Conservation (phyloP, 2,888 invertebrate genomes). For the Aplocera efformata region DNA sequence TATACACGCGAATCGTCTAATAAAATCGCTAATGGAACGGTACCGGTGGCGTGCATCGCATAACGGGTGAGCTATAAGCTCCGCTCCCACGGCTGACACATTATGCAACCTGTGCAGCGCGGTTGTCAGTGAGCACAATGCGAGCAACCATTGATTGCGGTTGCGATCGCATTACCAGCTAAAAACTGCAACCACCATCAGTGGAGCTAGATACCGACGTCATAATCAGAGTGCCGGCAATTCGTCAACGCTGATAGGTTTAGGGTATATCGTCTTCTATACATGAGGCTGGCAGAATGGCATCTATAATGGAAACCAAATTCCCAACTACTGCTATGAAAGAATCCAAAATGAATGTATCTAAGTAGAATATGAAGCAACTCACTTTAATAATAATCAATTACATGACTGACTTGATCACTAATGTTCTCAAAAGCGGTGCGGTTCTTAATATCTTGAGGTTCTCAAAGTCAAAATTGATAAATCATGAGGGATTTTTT, state of each 20-base stretch:
- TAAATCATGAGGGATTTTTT: too few relatives aligned
- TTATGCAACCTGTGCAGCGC: constrained; percentile 63
- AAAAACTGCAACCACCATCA: constrained; percentile 59
- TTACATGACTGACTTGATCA: too few relatives aligned
- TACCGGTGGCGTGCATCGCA: constrained; percentile 74
- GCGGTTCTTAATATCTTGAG: too few relatives aligned
- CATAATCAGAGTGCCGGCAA: constrained; percentile 18
- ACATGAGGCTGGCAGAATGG: too few relatives aligned
- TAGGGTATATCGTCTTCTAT: too few relatives aligned
- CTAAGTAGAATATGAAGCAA: too few relatives aligned
- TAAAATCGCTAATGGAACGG: constrained; percentile 78
- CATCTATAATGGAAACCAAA: too few relatives aligned
- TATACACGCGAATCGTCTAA: constrained; percentile 76
- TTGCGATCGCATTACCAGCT: constrained; percentile 53
- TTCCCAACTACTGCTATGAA: too few relatives aligned
- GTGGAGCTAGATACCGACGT: constrained; percentile 39
- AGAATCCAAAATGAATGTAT: too few relatives aligned
- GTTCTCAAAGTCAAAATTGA: too few relatives aligned
- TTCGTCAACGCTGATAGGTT: constrained; percentile 23
- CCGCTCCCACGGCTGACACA: constrained; percentile 73
- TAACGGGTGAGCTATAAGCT: constrained; percentile 60
- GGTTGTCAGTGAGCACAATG: constrained; percentile 57
- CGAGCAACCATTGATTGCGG: constrained; percentile 48
- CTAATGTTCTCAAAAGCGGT: too few relatives aligned
- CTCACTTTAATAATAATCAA: too few relatives aligned